phyloP scores from a whole-genome alignment of 1,140 invertebrate genomes.

The Leptinotarsa lineolata region DNA sequence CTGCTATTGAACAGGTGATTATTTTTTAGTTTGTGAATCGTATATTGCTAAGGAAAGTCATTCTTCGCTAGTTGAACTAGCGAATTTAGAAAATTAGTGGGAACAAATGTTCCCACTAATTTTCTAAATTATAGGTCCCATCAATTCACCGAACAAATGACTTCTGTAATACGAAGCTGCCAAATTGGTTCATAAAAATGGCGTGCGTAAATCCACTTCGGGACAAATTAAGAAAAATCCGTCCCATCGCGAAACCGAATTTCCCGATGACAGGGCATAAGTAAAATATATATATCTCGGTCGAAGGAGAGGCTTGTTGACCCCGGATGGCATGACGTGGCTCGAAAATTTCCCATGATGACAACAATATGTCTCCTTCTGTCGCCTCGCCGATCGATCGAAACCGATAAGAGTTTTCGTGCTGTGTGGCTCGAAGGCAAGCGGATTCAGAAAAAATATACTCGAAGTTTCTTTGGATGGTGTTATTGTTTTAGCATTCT shows the following conservation, averaged over 20 bases:
- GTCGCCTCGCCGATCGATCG: background rate
- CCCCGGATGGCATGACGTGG: constrained; percentile 1
- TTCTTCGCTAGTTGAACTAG: too few relatives aligned
- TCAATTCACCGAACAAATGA: too few relatives aligned
- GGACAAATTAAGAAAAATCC: constrained; percentile 3
- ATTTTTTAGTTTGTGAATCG: too few relatives aligned
- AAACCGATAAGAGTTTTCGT: constrained; percentile 3
- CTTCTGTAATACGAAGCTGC: background rate
- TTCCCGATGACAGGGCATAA: constrained; percentile 5
- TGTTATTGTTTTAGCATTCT: background rate
- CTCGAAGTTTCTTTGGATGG: background rate
- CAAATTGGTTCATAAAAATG: background rate
- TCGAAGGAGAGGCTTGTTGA: background rate
- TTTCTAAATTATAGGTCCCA: too few relatives aligned
- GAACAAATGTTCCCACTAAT: too few relatives aligned
- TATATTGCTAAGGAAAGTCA: too few relatives aligned
- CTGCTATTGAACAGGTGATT: too few relatives aligned
- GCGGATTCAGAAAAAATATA: background rate
- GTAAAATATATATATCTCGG: background rate
- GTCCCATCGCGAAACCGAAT: background rate
- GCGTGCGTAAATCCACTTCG: constrained; percentile 1
- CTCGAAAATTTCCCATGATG: constrained; percentile 5
- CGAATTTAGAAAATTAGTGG: too few relatives aligned
- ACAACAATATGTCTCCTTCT: background rate
- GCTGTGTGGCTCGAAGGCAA: background rate